phyloP scores from a whole-genome alignment of 1,140 invertebrate species.

The Drosophila aff. region DNA sequence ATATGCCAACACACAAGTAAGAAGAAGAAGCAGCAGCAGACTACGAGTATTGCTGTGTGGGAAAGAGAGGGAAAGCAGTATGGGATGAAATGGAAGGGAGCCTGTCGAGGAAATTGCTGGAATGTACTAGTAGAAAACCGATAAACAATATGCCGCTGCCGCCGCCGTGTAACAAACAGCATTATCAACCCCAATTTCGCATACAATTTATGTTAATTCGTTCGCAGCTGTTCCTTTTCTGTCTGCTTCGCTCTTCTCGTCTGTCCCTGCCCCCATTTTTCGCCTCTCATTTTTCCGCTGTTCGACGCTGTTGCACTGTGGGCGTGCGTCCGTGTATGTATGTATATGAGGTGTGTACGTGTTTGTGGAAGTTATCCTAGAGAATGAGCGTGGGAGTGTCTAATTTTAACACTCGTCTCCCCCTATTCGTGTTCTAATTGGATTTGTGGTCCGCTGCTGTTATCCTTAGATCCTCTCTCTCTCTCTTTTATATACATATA shows the following conservation, averaged over 20 bases:
- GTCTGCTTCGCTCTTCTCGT: constrained; percentile 31
- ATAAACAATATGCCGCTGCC: constrained; percentile 60
- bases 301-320: constrained; percentile 65
- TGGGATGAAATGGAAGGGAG: constrained; percentile 25
- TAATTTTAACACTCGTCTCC: constrained; percentile 65
- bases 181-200: constrained; percentile 55
- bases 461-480: constrained; percentile 41
- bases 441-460: constrained; percentile 25
- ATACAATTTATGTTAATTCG: constrained; percentile 62
- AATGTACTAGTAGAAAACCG: constrained; percentile 62
- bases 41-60: constrained; percentile 24
- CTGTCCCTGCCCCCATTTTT: constrained; percentile 54
- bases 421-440: constrained; percentile 38
- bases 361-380: constrained; percentile 67
- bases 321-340: constrained; percentile 41
- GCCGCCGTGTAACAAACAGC: constrained; percentile 44
- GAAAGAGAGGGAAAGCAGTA: constrained; percentile 22
- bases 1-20: constrained; percentile 56
- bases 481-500: neutral
- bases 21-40: constrained; percentile 27
- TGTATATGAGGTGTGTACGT: constrained; percentile 19
- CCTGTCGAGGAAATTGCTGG: constrained; percentile 59
- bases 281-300: constrained; percentile 31
- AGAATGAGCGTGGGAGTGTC: constrained; percentile 57
- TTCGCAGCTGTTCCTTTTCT: constrained; percentile 49